Percentiles rank a stretch among this genome's conserved stretches.
Evolutionary conservation across 92 coral and sea anemone species (phyloP).

Genomic region (Porites cylindrica): DNA sequence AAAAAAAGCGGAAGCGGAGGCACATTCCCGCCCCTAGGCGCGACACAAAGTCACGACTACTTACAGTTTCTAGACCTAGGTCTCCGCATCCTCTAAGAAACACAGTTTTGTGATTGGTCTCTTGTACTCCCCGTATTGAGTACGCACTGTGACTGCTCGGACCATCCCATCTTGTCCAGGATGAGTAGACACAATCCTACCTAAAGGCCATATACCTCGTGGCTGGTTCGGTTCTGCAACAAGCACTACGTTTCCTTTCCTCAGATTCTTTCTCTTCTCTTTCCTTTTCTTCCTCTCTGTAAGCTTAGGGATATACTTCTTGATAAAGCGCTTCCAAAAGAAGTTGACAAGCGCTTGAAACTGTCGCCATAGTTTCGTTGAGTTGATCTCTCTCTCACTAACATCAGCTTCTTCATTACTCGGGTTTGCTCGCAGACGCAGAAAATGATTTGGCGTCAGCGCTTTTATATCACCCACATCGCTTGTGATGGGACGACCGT

Average conservation of each 20-base stretch:
- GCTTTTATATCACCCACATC: constrained; percentile 33
- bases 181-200: constrained; percentile 12
- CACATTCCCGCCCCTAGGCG: constrained; percentile 10
- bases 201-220: constrained; percentile 50
- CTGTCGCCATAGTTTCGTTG: constrained; percentile 32
- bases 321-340: constrained; percentile 1
- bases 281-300: constrained; percentile 15
- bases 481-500: constrained; percentile 28
- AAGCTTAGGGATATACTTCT: constrained; percentile 1
- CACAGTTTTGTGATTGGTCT: constrained; percentile 18
- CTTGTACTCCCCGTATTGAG: constrained; percentile 24
- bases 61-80: neutral
- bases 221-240: constrained; percentile 36
- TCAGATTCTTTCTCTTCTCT: constrained; percentile 4
- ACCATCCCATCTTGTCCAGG: neutral
- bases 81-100: neutral
- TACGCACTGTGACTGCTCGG: neutral
- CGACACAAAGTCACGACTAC: constrained; percentile 7
- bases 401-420: constrained; percentile 7
- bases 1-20: too few species aligned
- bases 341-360: constrained; percentile 27
- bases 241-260: constrained; percentile 32
- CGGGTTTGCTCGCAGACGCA: constrained; percentile 18
- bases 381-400: constrained; percentile 36
- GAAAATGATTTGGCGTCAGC: constrained; percentile 27